Base-by-base conservation (phyloP, 2,797 vertebrate species). In the Caiman crocodilus region DNA sequence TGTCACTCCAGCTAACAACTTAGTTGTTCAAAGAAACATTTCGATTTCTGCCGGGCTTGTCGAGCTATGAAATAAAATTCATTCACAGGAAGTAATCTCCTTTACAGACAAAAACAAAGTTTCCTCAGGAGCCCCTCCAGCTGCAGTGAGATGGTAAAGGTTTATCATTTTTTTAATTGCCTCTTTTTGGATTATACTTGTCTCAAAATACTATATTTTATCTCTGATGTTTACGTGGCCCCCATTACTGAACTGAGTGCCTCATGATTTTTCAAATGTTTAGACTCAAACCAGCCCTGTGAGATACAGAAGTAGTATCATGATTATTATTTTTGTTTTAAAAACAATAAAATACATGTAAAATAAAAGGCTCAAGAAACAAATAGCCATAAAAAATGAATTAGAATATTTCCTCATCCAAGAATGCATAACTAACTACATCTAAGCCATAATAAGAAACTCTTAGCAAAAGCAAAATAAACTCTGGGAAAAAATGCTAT, bases 81-180 rank as follows among this genome's bases (percentile, higher is more conserved):
- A 91, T 75, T 83, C 90, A 83, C 69, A 84, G 63, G 69, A 91
- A 91, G 69, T 80, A 84, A 88, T 91, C 85, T 90, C 71, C 79
- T 81, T 84, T 84, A 69, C 57, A 88, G 85, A 50, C 81, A 88
- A 87, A 79, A 84, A 60, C n/a, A 76, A 84, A 76, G 30, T 56
- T 58, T 63, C 32, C 76, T 78, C 2, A 0, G 17, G 74, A 63
- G 84, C 14, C 74, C 74, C 88, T 82, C 13, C 61, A 55, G 8
- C 55, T 50, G 10, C 6, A 65, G 69, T 3, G 50, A 60, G 61
- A n/a, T 84, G 63, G 42, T 2, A 93, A 63, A 17, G 42, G 56
- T 65, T 94, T 91, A 30, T 7, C 76, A 88, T 35, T 26, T 58
- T 16, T 65, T 1, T 0, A 5, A 17, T 20, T 88, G 55, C 16